These are phyloP conservation scores for Tribolium freemani DNA, from an alignment of 2,888 invertebrate genomes.

Conservation along the genomic window DNA sequence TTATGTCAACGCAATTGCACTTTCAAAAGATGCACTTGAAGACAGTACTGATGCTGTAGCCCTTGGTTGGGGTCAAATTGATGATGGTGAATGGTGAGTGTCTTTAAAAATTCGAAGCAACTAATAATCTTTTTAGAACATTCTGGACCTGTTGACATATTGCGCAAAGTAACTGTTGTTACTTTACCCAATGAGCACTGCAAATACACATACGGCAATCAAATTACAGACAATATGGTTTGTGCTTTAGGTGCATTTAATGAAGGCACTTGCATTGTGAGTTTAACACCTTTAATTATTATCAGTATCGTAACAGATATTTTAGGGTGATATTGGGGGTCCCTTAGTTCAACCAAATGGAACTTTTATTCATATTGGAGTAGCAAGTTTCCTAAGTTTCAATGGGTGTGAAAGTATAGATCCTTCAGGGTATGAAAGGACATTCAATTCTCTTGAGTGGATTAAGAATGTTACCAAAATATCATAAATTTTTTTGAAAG, in stretches of 20 bases:
- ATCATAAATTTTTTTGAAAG: not conserved
- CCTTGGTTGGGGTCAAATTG: conserved; percentile 10
- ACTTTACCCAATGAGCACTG: conserved; percentile 5
- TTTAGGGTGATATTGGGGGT: conserved; percentile 18
- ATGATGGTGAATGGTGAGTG: not conserved
- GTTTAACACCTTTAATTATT: not conserved
- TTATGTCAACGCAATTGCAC: conserved; percentile 7
- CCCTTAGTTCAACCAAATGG: not conserved
- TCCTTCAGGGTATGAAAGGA: conserved; percentile 12
- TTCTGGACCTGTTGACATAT: conserved; percentile 5
- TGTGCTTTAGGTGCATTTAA: conserved; percentile 8
- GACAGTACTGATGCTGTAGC: not conserved
- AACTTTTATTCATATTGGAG: not conserved
- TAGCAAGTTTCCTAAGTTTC: conserved; percentile 22
- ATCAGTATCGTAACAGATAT: not conserved
- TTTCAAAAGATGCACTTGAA: not conserved
- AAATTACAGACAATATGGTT: conserved; percentile 13
- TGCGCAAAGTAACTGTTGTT: not conserved
- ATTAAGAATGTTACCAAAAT: conserved; percentile 13
- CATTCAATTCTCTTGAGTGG: conserved; percentile 8
- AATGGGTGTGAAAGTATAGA: conserved; percentile 18
- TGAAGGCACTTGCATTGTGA: conserved; percentile 15
- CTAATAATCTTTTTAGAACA: not conserved
- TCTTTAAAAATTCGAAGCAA: not conserved
- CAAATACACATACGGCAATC: not conserved